phyloP scores from a whole-genome alignment of 37 sponge, comb jelly and placozoan genomes.

The Halisarca cf. caerulea region DNA sequence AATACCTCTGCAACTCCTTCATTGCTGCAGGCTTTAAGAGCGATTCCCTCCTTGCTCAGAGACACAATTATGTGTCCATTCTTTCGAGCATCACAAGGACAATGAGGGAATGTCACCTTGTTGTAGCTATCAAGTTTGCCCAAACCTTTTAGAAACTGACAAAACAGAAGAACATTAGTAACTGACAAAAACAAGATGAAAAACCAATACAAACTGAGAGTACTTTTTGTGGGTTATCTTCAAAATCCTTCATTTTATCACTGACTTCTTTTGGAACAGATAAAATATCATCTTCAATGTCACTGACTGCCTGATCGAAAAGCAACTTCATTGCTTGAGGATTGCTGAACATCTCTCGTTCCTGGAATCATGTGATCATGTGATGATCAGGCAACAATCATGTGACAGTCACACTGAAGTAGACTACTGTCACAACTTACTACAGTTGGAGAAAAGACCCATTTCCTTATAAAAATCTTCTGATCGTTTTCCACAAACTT shows the following conservation, averaged over 20 bases:
- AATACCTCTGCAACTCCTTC: slow-evolving; percentile 69
- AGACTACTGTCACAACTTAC: slow-evolving; percentile 15
- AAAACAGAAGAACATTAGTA: neutral
- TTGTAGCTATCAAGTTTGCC: slow-evolving; percentile 68
- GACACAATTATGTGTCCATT: slow-evolving; percentile 84
- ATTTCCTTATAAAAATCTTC: slow-evolving; percentile 63
- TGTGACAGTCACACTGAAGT: neutral
- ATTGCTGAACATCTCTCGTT: slow-evolving; percentile 39
- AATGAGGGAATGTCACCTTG: slow-evolving; percentile 90
- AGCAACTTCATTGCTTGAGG: slow-evolving; percentile 48
- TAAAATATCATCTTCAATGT: slow-evolving; percentile 54
- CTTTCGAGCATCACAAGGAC: slow-evolving; percentile 88
- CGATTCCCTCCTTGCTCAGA: slow-evolving; percentile 40
- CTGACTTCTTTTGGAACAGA: slow-evolving; percentile 29
- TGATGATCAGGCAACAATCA: neutral
- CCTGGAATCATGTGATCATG: slow-evolving; percentile 21
- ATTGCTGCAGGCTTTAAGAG: slow-evolving; percentile 68
- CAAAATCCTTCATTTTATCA: slow-evolving; percentile 29
- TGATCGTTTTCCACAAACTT: neutral
- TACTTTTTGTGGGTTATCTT: slow-evolving; percentile 52
- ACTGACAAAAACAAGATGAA: neutral
- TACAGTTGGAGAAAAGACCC: slow-evolving; percentile 68
- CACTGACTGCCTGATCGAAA: slow-evolving; percentile 78
- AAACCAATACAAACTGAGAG: too few relatives aligned
- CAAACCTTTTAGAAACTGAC: slow-evolving; percentile 74